A percentile compares a stretch with the other conserved stretches of the same genome.
Evolutionary conservation across 2,113 vertebrate species (phyloP).

Genomic region (Myiagra hebetior): DNA sequence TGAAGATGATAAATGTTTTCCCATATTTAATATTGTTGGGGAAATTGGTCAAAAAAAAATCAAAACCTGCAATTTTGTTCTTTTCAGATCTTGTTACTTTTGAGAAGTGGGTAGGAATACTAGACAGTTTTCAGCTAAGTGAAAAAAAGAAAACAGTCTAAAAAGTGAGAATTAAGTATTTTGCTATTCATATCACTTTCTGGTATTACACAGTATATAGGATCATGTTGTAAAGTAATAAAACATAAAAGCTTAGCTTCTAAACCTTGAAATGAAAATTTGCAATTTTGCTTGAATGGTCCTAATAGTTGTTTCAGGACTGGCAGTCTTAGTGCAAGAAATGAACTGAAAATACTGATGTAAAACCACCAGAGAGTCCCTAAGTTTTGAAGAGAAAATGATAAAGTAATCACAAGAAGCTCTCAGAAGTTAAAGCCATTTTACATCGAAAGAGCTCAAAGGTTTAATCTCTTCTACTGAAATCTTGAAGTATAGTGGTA

Average conservation of each 20-base stretch:
- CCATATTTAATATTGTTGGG: not conserved
- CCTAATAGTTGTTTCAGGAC: constrained; percentile 39
- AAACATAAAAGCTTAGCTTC: constrained; percentile 11
- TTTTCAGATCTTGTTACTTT: not conserved
- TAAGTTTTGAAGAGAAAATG: constrained; percentile 20
- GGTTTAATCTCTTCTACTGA: constrained; percentile 35
- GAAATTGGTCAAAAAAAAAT: not conserved
- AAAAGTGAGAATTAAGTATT: not conserved
- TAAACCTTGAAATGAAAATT: constrained; percentile 46
- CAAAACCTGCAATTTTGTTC: not conserved
- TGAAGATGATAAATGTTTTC: not conserved
- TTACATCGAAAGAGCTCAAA: constrained; percentile 27
- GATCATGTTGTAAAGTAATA: constrained; percentile 20
- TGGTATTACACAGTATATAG: not conserved
- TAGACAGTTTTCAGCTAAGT: not conserved
- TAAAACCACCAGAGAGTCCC: not conserved
- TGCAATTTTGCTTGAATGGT: constrained; percentile 26
- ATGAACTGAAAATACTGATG: constrained; percentile 7
- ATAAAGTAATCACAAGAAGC: constrained; percentile 15
- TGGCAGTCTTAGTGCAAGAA: constrained; percentile 11
- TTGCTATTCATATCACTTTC: not conserved
- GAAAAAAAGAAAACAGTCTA: not conserved
- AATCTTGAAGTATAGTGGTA: constrained; percentile 11
- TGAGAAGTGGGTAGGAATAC: not conserved
- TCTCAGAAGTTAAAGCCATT: constrained; percentile 17